These are phyloP conservation scores for Acropora tenuis DNA, from an alignment of 64 coral and sea anemone genomes.

Conservation along the genomic window DNA sequence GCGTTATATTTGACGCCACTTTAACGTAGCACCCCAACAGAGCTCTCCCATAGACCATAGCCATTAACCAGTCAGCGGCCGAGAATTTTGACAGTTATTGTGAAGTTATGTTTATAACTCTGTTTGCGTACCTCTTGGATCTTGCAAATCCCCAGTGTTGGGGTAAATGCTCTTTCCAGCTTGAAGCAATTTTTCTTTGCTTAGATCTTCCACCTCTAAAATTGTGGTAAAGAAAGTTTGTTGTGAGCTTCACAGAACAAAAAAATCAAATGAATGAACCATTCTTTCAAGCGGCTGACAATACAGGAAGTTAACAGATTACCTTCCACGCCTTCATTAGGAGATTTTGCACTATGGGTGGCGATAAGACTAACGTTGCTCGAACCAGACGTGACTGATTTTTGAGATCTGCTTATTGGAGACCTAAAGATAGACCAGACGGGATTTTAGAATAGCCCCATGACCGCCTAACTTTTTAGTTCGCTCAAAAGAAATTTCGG, in stretches of 20 bases:
- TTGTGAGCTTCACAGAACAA: not conserved
- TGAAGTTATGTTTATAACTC: not conserved
- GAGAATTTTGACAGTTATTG: no score
- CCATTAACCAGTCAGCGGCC: no score
- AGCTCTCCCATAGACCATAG: no score
- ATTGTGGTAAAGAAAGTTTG: not conserved
- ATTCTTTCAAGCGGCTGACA: no score
- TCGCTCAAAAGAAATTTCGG: no score
- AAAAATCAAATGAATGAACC: not conserved
- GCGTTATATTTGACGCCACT: no score
- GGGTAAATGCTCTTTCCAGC: constrained; percentile 2
- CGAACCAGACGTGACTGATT: not conserved
- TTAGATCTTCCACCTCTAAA: not conserved
- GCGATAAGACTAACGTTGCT: not conserved
- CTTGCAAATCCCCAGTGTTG: not conserved
- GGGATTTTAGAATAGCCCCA: no score
- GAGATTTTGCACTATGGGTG: not conserved
- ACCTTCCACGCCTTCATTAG: not conserved
- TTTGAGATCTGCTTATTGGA: not conserved
- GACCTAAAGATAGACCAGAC: not conserved
- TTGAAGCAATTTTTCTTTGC: not conserved
- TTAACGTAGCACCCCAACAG: no score
- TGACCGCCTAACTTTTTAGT: no score
- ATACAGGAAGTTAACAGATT: not conserved
- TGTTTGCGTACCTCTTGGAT: not conserved